Percentiles rank a stretch among this genome's conserved stretches.
These are phyloP conservation scores for Maylandia zebra DNA, from an alignment of 2,113 vertebrate genomes.

Conservation along the genomic window DNA sequence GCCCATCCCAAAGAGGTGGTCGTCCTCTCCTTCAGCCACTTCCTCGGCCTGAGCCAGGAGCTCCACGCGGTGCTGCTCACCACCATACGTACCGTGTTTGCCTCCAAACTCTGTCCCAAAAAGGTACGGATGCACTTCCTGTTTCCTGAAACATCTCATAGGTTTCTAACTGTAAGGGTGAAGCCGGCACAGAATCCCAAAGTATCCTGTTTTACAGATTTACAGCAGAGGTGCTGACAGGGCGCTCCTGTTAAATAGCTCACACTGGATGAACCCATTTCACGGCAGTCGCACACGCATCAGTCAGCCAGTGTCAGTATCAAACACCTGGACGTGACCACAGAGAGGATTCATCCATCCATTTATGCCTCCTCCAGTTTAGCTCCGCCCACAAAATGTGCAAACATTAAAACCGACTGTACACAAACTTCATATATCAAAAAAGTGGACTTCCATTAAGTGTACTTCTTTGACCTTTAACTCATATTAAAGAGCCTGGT, in stretches of 20 bases:
- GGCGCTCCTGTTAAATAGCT: fast-evolving
- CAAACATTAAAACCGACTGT: fast-evolving
- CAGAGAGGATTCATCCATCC: neutral
- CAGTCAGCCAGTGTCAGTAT: neutral
- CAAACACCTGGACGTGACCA: neutral
- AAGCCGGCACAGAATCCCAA: neutral
- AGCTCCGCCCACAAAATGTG: neutral
- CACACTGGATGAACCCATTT: neutral
- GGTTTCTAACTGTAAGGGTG: neutral
- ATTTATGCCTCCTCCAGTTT: neutral
- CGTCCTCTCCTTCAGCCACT: conserved; percentile 76
- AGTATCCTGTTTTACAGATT: neutral
- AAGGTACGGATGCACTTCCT: conserved; percentile 33
- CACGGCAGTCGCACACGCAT: neutral
- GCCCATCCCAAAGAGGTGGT: conserved; percentile 71
- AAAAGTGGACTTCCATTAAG: neutral
- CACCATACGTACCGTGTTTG: conserved; percentile 64
- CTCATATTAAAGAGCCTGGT: neutral
- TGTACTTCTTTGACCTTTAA: neutral
- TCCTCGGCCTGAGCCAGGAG: conserved; percentile 65
- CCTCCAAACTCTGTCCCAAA: conserved; percentile 70
- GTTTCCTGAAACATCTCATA: neutral
- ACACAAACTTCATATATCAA: neutral
- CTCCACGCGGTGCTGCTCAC: conserved; percentile 66
- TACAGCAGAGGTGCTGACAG: neutral